Conservation (phyloP, 1,140 invertebrate species). For the Ceratina calcarata region DNA sequence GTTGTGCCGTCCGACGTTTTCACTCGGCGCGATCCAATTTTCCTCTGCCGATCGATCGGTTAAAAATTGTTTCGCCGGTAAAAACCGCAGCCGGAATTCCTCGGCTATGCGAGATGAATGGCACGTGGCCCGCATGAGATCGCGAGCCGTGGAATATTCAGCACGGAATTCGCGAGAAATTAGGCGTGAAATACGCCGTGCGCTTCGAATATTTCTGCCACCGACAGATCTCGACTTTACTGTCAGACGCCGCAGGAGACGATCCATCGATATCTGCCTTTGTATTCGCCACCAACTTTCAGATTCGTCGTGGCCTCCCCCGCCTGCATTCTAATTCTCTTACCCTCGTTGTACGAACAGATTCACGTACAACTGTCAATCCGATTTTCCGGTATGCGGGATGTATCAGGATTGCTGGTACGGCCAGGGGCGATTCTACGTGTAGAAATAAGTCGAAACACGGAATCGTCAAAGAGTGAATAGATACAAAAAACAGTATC, state of each 20-base stretch:
- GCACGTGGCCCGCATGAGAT: conserved; percentile 72
- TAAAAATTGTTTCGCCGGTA: too few relatives aligned
- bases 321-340: conserved; percentile 19
- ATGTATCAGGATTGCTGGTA: too few relatives aligned
- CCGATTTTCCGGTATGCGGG: too few relatives aligned
- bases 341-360: not conserved
- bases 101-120: conserved; percentile 58
- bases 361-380: too few relatives aligned
- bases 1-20: conserved; percentile 41
- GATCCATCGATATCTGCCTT: conserved; percentile 41
- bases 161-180: conserved; percentile 73
- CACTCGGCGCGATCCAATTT: too few relatives aligned
- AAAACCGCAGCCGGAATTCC: too few relatives aligned
- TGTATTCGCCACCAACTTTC: conserved; percentile 33
- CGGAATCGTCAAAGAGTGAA: too few relatives aligned
- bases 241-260: conserved; percentile 36
- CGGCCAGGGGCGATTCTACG: too few relatives aligned
- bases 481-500: too few relatives aligned
- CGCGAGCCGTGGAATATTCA: conserved; percentile 72
- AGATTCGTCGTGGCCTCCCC: conserved; percentile 38
- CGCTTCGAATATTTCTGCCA: conserved; percentile 74
- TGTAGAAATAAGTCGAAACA: too few relatives aligned
- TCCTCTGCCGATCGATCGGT: too few relatives aligned
- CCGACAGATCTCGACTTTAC: conserved; percentile 53
- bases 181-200: conserved; percentile 77